phyloP scores from a whole-genome alignment of 2,113 vertebrate species.

The Pithys albifrons region DNA sequence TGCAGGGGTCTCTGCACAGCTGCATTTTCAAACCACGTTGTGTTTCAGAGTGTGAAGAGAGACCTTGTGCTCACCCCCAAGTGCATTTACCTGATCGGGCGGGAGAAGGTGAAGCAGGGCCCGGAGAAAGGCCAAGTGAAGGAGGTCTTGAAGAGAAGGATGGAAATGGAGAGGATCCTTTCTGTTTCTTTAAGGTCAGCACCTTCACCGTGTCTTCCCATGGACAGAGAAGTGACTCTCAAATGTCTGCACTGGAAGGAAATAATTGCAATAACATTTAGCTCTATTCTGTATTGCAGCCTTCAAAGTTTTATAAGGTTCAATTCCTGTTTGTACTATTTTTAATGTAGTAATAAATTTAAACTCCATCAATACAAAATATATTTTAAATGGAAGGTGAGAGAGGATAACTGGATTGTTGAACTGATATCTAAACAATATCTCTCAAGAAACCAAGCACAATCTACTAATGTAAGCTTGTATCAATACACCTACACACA shows the following conservation, averaged over 20 bases:
- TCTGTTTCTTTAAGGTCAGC: conserved; percentile 90
- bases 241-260: neutral
- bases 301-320: neutral
- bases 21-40: neutral
- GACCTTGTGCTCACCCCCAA: conserved; percentile 94
- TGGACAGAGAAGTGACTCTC: neutral
- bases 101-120: conserved; percentile 95
- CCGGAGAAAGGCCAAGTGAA: conserved; percentile 93
- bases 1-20: neutral
- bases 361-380: neutral
- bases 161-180: conserved; percentile 90
- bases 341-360: neutral
- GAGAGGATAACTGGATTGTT: neutral
- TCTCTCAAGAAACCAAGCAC: neutral
- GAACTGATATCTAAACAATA: neutral
- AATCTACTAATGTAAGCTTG: neutral
- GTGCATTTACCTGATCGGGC: conserved; percentile 91
- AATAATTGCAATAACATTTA: neutral
- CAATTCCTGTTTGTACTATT: neutral
- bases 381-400: neutral
- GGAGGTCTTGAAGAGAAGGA: conserved; percentile 90
- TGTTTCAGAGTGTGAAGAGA: conserved; percentile 87
- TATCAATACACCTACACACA: neutral
- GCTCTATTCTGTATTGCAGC: neutral
- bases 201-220: neutral